Evolutionary conservation across 2,888 invertebrate genomes (phyloP).

Genomic region (Alsophila aescularia): DNA sequence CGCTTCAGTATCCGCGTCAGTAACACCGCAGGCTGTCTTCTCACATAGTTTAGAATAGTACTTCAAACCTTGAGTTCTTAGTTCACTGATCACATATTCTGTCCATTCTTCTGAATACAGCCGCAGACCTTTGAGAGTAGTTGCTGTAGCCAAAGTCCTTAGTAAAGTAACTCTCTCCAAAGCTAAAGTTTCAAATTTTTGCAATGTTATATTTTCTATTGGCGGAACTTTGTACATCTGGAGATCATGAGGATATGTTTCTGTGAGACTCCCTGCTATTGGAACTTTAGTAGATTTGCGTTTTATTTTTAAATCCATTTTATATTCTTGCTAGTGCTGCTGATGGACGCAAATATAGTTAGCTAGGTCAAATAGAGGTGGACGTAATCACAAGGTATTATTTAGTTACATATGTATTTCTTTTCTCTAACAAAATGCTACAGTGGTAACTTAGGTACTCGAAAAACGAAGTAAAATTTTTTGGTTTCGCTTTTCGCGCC

Average conservation of each 20-base stretch:
- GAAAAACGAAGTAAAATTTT: too few species aligned
- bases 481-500: too few species aligned
- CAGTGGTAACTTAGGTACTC: too few species aligned
- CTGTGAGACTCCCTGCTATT: constrained; percentile 72
- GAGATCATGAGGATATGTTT: constrained; percentile 89
- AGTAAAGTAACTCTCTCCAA: constrained; percentile 92
- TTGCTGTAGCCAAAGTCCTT: constrained; percentile 90
- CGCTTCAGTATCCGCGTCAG: constrained; percentile 86
- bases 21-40: constrained; percentile 79
- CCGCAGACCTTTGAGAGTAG: constrained; percentile 85
- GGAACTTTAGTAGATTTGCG: constrained; percentile 67
- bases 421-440: too few species aligned
- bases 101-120: constrained; percentile 88
- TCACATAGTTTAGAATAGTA: constrained; percentile 86
- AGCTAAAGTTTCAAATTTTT: constrained; percentile 95
- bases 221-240: constrained; percentile 93
- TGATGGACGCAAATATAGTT: too few species aligned
- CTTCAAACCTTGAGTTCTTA: constrained; percentile 88
- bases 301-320: constrained; percentile 77
- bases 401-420: too few species aligned
- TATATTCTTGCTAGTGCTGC: neutral
- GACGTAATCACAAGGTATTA: too few species aligned
- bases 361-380: too few species aligned
- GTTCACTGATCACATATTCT: constrained; percentile 85
- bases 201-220: constrained; percentile 87